Conservation (phyloP, 2,888 invertebrate species). For the Amphipoea oculea region DNA sequence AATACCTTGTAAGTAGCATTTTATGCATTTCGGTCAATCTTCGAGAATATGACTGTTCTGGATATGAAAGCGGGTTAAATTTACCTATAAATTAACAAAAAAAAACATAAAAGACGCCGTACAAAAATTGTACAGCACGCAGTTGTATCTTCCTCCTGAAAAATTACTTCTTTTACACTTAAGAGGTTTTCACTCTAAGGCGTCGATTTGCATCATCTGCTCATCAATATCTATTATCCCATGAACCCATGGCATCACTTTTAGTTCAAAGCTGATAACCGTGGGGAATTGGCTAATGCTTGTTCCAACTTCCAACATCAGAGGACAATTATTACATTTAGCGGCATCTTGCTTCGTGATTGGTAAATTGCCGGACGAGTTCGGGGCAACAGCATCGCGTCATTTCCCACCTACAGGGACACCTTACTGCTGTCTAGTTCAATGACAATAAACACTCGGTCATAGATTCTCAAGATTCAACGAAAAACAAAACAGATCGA, state of each 20-base stretch:
- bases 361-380: slow-evolving; percentile 88
- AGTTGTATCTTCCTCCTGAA: too few relatives aligned
- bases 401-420: slow-evolving; percentile 75
- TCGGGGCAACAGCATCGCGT: slow-evolving; percentile 72
- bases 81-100: too few relatives aligned
- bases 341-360: slow-evolving; percentile 74
- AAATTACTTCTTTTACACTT: too few relatives aligned
- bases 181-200: too few relatives aligned
- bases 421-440: slow-evolving; percentile 20
- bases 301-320: slow-evolving; percentile 71
- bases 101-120: too few relatives aligned
- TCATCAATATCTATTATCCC: slow-evolving; percentile 37
- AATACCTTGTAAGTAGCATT: too few relatives aligned
- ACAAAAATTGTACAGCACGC: too few relatives aligned
- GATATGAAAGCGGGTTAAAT: too few relatives aligned
- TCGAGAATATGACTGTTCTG: too few relatives aligned
- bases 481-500: slow-evolving; percentile 1
- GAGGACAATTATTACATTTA: slow-evolving; percentile 75
- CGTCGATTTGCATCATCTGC: slow-evolving; percentile 32
- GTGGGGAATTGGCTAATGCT: slow-evolving; percentile 65
- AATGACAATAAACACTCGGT: slow-evolving; percentile 5
- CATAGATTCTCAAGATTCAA: neutral
- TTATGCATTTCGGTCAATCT: too few relatives aligned
- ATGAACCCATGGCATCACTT: slow-evolving; percentile 23
- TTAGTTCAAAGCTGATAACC: slow-evolving; percentile 45